Evolutionary conservation across 2,797 vertebrate species (phyloP).

Genomic region (Siniperca obscura): DNA sequence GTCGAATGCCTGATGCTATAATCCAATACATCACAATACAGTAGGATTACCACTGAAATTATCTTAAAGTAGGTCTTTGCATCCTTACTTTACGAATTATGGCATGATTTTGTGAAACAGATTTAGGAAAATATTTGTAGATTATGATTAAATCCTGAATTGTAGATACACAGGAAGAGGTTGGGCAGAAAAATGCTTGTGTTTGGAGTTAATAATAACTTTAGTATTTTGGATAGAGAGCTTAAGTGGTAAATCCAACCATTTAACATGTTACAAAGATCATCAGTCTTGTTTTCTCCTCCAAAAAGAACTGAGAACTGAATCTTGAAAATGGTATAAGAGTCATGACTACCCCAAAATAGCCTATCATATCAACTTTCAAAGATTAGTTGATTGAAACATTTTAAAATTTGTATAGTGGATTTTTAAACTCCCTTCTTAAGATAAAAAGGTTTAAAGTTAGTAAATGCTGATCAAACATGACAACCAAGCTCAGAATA

Average conservation of each 20-base stretch:
- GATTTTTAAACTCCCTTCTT: background rate
- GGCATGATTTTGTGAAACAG: slow-evolving; percentile 45
- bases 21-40: slow-evolving; percentile 43
- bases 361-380: background rate
- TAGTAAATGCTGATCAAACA: slow-evolving; percentile 38
- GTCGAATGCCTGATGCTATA: slow-evolving; percentile 9
- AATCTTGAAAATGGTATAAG: background rate
- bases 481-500: slow-evolving; percentile 25
- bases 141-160: slow-evolving; percentile 58
- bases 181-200: slow-evolving; percentile 14
- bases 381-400: slow-evolving; percentile 12
- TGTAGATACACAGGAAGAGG: slow-evolving; percentile 25
- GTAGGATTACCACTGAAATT: slow-evolving; percentile 51
- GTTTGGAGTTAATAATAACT: slow-evolving; percentile 6
- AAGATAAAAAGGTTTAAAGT: slow-evolving; percentile 16
- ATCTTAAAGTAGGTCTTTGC: slow-evolving; percentile 42
- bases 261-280: slow-evolving; percentile 1
- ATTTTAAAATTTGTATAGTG: background rate
- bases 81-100: slow-evolving; percentile 54
- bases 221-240: background rate
- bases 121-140: slow-evolving; percentile 58
- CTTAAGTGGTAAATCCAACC: background rate
- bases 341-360: background rate
- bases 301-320: background rate
- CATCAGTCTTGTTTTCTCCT: background rate